Conservation (phyloP, 2,113 vertebrate genomes). For the Litocranius walleri region DNA sequence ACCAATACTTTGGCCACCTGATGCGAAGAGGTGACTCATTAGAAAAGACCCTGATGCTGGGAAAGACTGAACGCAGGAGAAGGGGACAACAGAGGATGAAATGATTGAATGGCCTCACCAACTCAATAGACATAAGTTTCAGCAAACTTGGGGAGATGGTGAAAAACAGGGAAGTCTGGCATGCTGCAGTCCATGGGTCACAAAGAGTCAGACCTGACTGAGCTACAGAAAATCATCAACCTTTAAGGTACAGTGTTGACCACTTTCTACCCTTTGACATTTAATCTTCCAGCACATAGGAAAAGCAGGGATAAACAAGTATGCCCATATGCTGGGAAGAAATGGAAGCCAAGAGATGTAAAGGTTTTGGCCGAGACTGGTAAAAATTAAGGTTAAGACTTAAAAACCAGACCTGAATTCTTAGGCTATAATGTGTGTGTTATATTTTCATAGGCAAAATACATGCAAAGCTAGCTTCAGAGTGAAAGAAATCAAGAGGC, state of each 20-base stretch:
- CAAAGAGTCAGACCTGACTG: not conserved
- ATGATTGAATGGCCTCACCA: not conserved
- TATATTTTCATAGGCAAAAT: not conserved
- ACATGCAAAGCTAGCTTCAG: not conserved
- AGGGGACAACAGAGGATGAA: not conserved
- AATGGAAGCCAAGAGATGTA: not conserved
- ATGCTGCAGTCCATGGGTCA: not conserved
- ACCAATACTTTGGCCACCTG: not conserved
- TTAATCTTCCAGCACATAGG: not conserved
- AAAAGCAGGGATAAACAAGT: fast-evolving
- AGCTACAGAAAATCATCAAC: not conserved
- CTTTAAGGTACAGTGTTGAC: not conserved
- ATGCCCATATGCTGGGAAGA: not conserved
- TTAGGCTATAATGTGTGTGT: not conserved
- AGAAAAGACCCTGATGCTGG: not conserved
- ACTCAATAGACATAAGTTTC: not conserved
- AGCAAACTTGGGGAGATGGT: not conserved
- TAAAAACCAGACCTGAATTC: not conserved
- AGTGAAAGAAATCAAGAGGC: not conserved
- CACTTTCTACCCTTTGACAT: not conserved
- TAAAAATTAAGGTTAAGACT: not conserved
- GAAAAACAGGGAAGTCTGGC: not conserved
- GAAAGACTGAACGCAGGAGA: not conserved
- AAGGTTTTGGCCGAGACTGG: not conserved
- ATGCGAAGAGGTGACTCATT: not conserved